Evolutionary conservation across 2,113 vertebrate species (phyloP).

Genomic region (Aegithalos caudatus): DNA sequence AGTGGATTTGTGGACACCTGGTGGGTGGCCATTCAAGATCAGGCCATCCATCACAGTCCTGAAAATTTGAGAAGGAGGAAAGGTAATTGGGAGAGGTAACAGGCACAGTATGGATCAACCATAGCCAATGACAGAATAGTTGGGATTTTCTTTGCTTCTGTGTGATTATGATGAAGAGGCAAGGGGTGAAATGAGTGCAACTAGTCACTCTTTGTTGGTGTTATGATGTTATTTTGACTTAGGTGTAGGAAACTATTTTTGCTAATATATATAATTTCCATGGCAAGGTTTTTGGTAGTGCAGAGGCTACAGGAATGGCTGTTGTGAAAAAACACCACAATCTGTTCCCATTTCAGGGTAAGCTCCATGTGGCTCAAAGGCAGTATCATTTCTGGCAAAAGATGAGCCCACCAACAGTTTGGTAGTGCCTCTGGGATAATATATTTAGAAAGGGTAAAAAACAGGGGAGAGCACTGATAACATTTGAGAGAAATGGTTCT

Average conservation of each 20-base stretch:
- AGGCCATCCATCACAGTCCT: too few relatives aligned
- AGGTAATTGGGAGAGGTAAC: neutral
- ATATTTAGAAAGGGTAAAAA: neutral
- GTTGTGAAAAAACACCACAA: neutral
- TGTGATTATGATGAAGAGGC: neutral
- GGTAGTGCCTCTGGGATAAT: neutral
- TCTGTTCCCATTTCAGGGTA: fast-evolving
- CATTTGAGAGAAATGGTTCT: neutral
- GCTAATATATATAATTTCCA: neutral
- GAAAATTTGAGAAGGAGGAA: neutral
- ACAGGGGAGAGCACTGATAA: neutral
- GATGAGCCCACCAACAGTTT: neutral
- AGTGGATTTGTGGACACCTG: neutral
- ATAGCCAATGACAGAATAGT: neutral
- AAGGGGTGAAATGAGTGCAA: neutral
- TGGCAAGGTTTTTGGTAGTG: fast-evolving
- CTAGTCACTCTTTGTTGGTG: neutral
- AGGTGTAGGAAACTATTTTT: neutral
- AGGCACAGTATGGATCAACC: neutral
- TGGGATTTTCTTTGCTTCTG: neutral
- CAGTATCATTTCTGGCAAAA: neutral
- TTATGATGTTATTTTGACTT: neutral
- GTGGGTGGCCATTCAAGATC: neutral
- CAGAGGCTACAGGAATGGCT: neutral
- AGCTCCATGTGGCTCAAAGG: neutral